Evolutionary conservation across 2,888 invertebrate genomes (phyloP), one percentile per base, ranked within the genome.

Genomic region (Thysanoteuthis rhombus): DNA sequence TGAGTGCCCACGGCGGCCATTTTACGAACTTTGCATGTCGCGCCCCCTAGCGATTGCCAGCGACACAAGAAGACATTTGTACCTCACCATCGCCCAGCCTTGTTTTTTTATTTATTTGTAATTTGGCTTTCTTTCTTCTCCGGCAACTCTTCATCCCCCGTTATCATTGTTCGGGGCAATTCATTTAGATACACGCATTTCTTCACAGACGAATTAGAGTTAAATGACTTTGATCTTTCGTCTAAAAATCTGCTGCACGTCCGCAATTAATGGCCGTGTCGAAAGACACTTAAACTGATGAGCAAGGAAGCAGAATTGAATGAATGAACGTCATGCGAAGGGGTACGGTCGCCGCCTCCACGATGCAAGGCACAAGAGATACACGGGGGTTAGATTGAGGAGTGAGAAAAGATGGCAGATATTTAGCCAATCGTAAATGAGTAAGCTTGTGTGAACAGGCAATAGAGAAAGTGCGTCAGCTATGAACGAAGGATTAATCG

Each of bases 121-220:
- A 10, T 75, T 16, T n/a, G 12, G 32, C 45, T 42, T 42, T 1
- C 36, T n/a, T 32, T 19, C 32, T 19, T 91, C 40, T 39, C 25
- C 91, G n/a, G 5, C 40, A 92, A 25, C 22, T 92, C 91, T 42
- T 92, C 32, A n/a, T 45, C 19, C 42, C 45, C 91, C 42, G 45
- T 92, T 92, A 92, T 92, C 42, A 42, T 42, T 22, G 45, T 92
- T 92, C 91, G 40, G 91, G 91, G 91, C 91, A 92, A 92, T 92
- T 92, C 91, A 92, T 92, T 92, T 91, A 91, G 40, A 91, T 42
- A 42, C 42, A n/a, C 91, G 28, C 42, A 42, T 42, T 92, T 92
- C 42, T 92, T 92, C 42, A 42, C 42, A 42, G 91, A 92, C 91
- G 45, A 92, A 92, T 92, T 92, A 45, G 91, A 22, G 45, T 45